Conservation (phyloP, 2,113 vertebrate species). For the Forbesichthys agassizii region DNA sequence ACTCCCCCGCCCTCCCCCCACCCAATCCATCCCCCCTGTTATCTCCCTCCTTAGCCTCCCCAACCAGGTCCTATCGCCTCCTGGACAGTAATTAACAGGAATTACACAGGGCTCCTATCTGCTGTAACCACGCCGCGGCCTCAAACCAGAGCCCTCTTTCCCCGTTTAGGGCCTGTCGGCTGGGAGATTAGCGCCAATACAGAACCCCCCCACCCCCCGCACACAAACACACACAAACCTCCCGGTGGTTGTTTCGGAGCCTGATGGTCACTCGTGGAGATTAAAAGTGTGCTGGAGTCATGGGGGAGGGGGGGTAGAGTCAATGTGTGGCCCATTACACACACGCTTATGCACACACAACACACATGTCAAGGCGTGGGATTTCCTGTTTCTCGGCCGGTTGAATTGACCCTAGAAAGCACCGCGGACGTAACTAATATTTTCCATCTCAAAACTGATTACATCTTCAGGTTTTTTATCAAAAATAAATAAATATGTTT, state of each 20-base stretch:
- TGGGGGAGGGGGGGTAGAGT: background rate
- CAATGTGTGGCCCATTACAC: conserved; percentile 4
- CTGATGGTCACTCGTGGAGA: conserved; percentile 21
- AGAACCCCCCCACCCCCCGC: conserved; percentile 10
- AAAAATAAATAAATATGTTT: no score
- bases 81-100: conserved; percentile 74
- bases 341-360: background rate
- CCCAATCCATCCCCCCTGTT: conserved; percentile 16
- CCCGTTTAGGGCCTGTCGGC: conserved; percentile 60
- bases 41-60: conserved; percentile 64
- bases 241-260: conserved; percentile 14
- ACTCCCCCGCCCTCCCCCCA: conserved; percentile 31
- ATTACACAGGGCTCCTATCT: conserved; percentile 68
- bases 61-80: conserved; percentile 65
- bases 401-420: background rate
- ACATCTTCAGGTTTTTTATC: background rate
- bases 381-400: conserved; percentile 4
- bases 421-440: background rate
- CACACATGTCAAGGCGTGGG: background rate
- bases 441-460: background rate
- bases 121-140: conserved; percentile 48
- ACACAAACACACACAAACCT: no score
- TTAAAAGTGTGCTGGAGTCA: conserved; percentile 13
- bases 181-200: conserved; percentile 56
- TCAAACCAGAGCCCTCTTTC: conserved; percentile 42